Evolutionary conservation across 2,797 vertebrate genomes (phyloP).

Genomic region (Gymnoscopelus microlampas): DNA sequence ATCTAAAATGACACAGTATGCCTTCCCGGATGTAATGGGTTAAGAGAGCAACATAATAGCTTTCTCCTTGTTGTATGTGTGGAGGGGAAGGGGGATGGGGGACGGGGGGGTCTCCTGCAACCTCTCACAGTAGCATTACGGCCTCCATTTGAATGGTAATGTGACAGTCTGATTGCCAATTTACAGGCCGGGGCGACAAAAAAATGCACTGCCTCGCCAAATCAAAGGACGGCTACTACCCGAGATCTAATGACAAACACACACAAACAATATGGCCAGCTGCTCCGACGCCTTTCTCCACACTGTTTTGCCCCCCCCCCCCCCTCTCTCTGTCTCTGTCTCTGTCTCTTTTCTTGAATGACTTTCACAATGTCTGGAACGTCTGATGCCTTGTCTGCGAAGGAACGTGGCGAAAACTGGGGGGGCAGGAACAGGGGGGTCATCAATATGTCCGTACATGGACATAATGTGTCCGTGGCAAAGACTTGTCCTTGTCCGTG

Average conservation of each 20-base stretch:
- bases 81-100: too few species aligned
- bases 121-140: conserved; percentile 35
- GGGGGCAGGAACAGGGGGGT: too few species aligned
- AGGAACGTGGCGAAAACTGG: too few species aligned
- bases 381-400: too few species aligned
- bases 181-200: conserved; percentile 46
- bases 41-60: conserved; percentile 29
- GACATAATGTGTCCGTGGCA: too few species aligned
- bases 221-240: conserved; percentile 37
- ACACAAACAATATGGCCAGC: conserved; percentile 33
- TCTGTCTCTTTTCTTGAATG: too few species aligned
- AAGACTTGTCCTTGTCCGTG: too few species aligned
- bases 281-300: neutral
- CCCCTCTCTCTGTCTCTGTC: neutral
- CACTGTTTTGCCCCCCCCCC: too few species aligned
- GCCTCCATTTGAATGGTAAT: conserved; percentile 62
- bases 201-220: conserved; percentile 42
- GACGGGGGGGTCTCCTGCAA: neutral
- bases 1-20: too few species aligned
- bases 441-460: too few species aligned
- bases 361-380: too few species aligned
- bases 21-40: neutral
- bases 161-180: conserved; percentile 65
- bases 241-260: conserved; percentile 38
- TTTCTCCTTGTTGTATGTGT: neutral